These are phyloP conservation scores for Cheilosia pagana DNA, from an alignment of 2,888 invertebrate species.

Conservation along the genomic window DNA sequence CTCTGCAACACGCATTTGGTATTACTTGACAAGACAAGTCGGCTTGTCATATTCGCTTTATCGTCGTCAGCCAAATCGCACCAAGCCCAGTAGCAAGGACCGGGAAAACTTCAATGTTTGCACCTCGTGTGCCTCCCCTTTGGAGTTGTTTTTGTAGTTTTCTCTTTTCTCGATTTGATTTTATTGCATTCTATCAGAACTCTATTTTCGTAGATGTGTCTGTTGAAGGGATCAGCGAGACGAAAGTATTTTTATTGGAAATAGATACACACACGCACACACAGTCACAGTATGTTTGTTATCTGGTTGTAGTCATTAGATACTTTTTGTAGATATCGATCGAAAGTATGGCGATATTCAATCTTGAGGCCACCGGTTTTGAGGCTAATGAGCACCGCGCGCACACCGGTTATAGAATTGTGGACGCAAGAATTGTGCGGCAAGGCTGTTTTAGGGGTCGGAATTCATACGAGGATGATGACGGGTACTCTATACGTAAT, in stretches of 20 bases:
- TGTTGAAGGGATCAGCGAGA: conserved; percentile 16
- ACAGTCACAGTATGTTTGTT: neutral
- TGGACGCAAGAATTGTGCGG: conserved; percentile 11
- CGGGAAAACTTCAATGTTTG: conserved; percentile 25
- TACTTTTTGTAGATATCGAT: conserved; percentile 43
- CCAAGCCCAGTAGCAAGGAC: conserved; percentile 32
- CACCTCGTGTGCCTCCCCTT: neutral
- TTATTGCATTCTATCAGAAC: conserved; percentile 41
- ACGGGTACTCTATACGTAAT: conserved; percentile 1
- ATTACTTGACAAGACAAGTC: conserved; percentile 54
- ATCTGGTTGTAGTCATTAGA: conserved; percentile 16
- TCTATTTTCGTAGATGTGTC: conserved; percentile 11
- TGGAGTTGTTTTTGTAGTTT: neutral
- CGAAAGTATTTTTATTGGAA: conserved; percentile 18
- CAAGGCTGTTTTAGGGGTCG: conserved; percentile 42
- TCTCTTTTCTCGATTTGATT: conserved; percentile 16
- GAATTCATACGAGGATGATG: conserved; percentile 25
- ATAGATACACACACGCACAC: neutral
- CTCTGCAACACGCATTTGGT: conserved; percentile 36
- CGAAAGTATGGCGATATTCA: conserved; percentile 26
- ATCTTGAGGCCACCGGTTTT: conserved; percentile 31
- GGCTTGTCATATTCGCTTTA: conserved; percentile 50
- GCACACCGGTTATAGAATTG: conserved; percentile 20
- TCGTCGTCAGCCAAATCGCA: conserved; percentile 18
- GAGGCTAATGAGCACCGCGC: conserved; percentile 44